phyloP scores from a whole-genome alignment of 2,797 vertebrate species.

The Cynopterus sphinx region DNA sequence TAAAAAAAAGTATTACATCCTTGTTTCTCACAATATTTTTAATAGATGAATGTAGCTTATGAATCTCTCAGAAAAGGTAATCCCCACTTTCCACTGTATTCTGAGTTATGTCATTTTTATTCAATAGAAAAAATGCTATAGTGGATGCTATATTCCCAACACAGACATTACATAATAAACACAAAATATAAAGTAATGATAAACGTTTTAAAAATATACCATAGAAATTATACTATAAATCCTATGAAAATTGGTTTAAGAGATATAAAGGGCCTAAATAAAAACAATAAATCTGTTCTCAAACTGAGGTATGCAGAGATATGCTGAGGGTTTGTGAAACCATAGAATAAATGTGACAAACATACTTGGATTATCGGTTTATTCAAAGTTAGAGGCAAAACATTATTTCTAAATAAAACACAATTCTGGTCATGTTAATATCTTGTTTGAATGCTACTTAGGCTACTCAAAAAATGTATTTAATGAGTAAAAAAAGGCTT shows the following conservation, averaged over 20 bases:
- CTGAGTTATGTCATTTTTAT: not conserved
- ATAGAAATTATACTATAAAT: not conserved
- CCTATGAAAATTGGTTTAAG: not conserved
- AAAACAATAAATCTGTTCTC: not conserved
- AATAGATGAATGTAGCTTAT: not conserved
- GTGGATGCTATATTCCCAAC: not conserved
- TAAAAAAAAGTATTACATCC: constrained; percentile 25
- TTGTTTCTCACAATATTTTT: not conserved
- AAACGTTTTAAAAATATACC: not conserved
- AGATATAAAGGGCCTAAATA: not conserved
- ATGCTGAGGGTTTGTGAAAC: not conserved
- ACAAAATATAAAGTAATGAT: not conserved
- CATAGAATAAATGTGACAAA: not conserved
- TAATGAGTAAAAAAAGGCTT: not conserved
- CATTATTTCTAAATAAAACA: constrained; percentile 8
- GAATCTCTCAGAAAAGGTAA: constrained; percentile 36
- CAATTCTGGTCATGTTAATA: not conserved
- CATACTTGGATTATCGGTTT: not conserved
- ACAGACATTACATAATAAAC: not conserved
- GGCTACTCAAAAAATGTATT: not conserved
- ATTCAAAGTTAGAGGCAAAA: constrained; percentile 28
- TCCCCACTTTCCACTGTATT: not conserved
- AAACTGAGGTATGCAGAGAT: not conserved
- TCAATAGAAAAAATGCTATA: not conserved
- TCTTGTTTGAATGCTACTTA: not conserved